Evolutionary conservation across 37 sponge, comb jelly and placozoan genomes (phyloP), one percentile per base, ranked within the genome.

Genomic region (Tethya wilhelma): DNA sequence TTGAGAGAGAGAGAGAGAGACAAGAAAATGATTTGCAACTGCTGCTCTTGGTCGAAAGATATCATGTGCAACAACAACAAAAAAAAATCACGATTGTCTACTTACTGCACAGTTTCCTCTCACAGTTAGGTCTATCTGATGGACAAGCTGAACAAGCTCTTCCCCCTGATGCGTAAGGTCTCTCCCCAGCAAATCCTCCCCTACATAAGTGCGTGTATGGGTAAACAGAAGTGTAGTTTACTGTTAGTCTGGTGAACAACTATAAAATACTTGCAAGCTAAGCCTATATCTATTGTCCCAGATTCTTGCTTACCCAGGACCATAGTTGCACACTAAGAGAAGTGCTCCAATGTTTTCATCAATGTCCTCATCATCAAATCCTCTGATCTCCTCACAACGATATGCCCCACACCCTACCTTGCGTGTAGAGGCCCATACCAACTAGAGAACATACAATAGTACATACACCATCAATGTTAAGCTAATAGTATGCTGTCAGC

Each of bases 281-380:
- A n/a, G n/a, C n/a, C n/a, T n/a, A n/a, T n/a, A n/a, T n/a, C n/a
- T n/a, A n/a, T n/a, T n/a, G n/a, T n/a, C n/a, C n/a, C n/a, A n/a
- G n/a, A n/a, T n/a, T 60, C 26, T 60, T 17, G 6, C 37, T 79
- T 56, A 79, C 79, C 79, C 79, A 28, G 79, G 79, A 14, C 79
- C 79, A 55, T 79, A 79, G 69, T 68, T 22, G 56, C 79, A 79
- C 4, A 34, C 69, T 0, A 79, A 38, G 28, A 79, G 20, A 14
- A 49, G 6, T 14, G 69, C 79, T n/a, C n/a, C 43, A 40, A n/a
- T 33, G 17, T 73, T 28, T 12, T 73, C 73, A 55, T 73, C 56
- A 3, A 31, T 34, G 34, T 73, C 56, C 34, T 63, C 79, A 19
- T 79, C 69, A 1, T 79, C 79, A 14, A 44, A 55, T 1, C 67